Evolutionary conservation across 2,797 vertebrate species (phyloP).

Genomic region (Tenualosa ilisha): DNA sequence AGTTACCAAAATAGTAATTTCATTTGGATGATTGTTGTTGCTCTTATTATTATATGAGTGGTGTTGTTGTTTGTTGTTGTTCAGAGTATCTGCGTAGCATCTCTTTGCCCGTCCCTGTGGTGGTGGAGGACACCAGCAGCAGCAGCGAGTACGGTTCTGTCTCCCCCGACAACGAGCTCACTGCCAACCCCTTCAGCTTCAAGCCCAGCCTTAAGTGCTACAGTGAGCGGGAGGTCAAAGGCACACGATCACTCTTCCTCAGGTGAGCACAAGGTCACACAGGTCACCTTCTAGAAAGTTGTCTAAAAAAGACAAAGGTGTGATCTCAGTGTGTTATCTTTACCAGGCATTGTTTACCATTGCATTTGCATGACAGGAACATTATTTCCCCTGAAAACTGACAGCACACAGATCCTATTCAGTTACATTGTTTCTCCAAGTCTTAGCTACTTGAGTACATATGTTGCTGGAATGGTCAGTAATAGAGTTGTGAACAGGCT

Average conservation of each 20-base stretch:
- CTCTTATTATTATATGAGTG: too few relatives aligned
- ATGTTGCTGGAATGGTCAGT: not conserved
- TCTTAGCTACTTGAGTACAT: not conserved
- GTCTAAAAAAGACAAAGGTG: not conserved
- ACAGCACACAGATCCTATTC: not conserved
- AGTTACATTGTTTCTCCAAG: not conserved
- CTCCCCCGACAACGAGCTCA: constrained; percentile 94
- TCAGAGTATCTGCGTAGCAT: constrained; percentile 95
- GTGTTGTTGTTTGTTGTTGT: not conserved
- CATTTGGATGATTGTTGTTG: not conserved
- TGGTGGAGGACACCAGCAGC: constrained; percentile 96
- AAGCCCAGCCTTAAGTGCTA: constrained; percentile 92
- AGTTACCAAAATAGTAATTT: not conserved
- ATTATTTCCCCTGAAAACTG: not conserved
- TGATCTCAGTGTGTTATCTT: too few relatives aligned
- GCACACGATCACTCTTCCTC: constrained; percentile 86
- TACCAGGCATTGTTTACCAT: not conserved
- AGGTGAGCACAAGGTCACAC: constrained; percentile 72
- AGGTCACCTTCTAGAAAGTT: not conserved
- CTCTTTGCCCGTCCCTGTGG: constrained; percentile 93
- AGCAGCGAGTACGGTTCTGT: constrained; percentile 98
- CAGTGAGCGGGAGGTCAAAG: constrained; percentile 89
- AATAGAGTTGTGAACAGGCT: not conserved
- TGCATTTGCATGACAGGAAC: not conserved
- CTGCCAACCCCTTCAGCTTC: constrained; percentile 92